Evolutionary conservation across 2,888 invertebrate genomes (phyloP).

Genomic region (Leptopterna dolabrata): DNA sequence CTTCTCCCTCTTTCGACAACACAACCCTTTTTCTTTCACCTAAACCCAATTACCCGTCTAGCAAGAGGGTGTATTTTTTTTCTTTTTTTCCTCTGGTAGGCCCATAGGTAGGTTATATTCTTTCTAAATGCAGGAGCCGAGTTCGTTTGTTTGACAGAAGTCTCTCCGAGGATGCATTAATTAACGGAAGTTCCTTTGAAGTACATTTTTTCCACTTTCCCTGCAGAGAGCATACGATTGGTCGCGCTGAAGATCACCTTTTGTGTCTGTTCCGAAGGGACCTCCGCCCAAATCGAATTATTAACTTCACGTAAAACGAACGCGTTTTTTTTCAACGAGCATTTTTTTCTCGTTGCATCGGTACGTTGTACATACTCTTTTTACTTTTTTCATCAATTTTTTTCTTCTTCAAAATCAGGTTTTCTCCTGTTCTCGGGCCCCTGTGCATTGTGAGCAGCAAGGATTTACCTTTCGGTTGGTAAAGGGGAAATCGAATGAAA

Average conservation of each 20-base stretch:
- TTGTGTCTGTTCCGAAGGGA: not conserved
- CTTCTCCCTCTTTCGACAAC: not conserved
- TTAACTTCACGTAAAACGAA: slow-evolving; percentile 8
- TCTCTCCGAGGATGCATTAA: slow-evolving; percentile 26
- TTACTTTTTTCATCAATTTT: not conserved
- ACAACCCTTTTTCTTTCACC: not conserved
- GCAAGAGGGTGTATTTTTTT: not conserved
- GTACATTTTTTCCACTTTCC: not conserved
- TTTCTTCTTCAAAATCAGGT: slow-evolving; percentile 13
- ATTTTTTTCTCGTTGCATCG: not conserved
- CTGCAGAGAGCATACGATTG: not conserved
- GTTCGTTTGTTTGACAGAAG: slow-evolving; percentile 41
- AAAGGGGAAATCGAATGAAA: not conserved
- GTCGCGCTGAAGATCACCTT: slow-evolving; percentile 1
- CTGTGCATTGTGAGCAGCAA: not conserved
- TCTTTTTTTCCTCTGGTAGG: not conserved
- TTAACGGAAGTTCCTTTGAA: slow-evolving; percentile 33
- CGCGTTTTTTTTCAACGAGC: not conserved
- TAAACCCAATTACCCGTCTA: not conserved
- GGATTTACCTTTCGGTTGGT: not conserved
- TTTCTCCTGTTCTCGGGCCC: not conserved
- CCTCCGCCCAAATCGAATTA: slow-evolving; percentile 9
- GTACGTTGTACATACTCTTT: not conserved
- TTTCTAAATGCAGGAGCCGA: slow-evolving; percentile 25
- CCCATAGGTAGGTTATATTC: not conserved